Conservation (phyloP, 2,113 vertebrate species). For the Balaenoptera acutorostrata region DNA sequence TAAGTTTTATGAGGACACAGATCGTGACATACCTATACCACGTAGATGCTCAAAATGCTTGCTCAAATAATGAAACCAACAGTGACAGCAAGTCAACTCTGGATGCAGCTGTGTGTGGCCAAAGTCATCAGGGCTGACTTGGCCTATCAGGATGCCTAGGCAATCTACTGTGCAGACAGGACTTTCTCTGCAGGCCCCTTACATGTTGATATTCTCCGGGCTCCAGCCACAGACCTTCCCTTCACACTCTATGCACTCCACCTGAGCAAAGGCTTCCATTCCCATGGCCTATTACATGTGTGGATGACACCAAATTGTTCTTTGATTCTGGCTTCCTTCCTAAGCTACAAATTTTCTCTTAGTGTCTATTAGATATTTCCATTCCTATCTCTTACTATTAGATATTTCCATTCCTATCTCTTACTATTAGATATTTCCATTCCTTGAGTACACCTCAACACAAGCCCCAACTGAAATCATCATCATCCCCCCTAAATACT, state of each 20-base stretch:
- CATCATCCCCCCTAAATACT: background rate
- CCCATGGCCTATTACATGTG: background rate
- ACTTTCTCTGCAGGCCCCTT: background rate
- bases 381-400: background rate
- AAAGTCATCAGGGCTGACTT: background rate
- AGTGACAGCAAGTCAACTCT: background rate
- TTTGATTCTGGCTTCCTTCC: constrained; percentile 1
- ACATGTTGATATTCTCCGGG: background rate
- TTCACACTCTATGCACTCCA: background rate
- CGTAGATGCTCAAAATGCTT: background rate
- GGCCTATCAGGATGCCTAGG: too few species aligned
- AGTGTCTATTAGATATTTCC: background rate
- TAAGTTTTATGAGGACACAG: background rate
- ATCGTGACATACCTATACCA: background rate
- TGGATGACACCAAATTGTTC: background rate
- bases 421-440: background rate
- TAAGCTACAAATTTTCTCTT: background rate
- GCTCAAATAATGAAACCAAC: background rate
- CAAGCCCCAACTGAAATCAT: background rate
- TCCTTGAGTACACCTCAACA: background rate
- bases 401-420: background rate
- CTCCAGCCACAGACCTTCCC: background rate
- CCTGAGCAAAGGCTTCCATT: background rate
- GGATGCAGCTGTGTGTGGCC: background rate
- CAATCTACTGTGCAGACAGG: background rate